Base-by-base conservation (phyloP, 2,797 vertebrate species). In the Pogonophryne albipinna region DNA sequence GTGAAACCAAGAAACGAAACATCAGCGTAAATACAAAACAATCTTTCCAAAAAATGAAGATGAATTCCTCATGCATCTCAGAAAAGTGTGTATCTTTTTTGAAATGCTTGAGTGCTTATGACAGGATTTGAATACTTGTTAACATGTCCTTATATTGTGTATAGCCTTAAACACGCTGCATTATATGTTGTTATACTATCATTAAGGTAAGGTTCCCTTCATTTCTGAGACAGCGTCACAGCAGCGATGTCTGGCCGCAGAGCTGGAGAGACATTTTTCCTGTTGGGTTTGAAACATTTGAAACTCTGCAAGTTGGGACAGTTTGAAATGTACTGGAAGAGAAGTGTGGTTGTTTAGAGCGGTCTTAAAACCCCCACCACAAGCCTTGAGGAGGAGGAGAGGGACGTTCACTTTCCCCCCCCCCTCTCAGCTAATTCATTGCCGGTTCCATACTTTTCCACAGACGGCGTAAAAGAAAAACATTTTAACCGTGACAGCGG, bases 371-470 rank as follows among this genome's bases (percentile, higher is more conserved):
- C 80, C 46, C 65, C 56, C 56, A 86, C 88, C 71, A 38, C 79
- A 88, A 75, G 77, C 51, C 74, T 64, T 31, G 71, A 71, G 61
- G 31, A 38, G 60, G 71, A 71, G 58, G 66, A 72, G 71, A n/a
- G 62, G 68, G 82, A 81, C 17, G 57, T 67, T 93, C 62, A 84
- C 74, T 85, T 85, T 88, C 91, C 84, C 87, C 90, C 90, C 90
- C 85, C 76, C 78, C 74, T 82, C 78, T 79, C 63, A 64, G 76
- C 71, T 92, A 90, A 93, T 94, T 90, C 84, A 64, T 72, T 78
- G 86, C 92, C 93, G 88, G 78, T 79, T 69, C 75, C 66, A 59
- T 77, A 60, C 84, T 93, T 93, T 91, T 94, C 90, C 89, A 84
- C 85, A 87, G 85, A 91, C 70, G 59, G 71, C 19, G 34, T 85